Evolutionary conservation across 1,140 invertebrate species (phyloP), one percentile per base, ranked within the genome.

Genomic region (Parapsyche elsis): DNA sequence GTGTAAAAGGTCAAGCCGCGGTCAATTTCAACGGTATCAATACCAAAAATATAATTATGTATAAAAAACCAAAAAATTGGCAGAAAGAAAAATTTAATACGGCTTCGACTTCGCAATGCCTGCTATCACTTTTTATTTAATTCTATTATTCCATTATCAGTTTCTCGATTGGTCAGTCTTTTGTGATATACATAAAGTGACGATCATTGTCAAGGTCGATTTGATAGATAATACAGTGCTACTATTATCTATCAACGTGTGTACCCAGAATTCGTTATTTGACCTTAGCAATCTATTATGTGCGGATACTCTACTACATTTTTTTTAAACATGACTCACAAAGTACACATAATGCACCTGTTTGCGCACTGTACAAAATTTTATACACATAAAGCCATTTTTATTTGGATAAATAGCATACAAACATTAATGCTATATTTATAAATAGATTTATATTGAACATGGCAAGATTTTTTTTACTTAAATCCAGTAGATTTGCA

Each of bases 151-250:
- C 4, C 12, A 16, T 53, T 53, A 53, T 53, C 49, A 53, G 2
- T 12, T 53, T 53, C 16, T 53, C 10, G 16, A 53, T 53, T 53
- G 49, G 49, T 16, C 12, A 53, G 12, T 16, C 12, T 38, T 38
- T 38, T 38, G n/a, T n/a, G n/a, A n/a, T 38, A 57, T 1, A 57
- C 5, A 16, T 10, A 1, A 21, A 38, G 2, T 46, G n/a, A 19
- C 30, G 71, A 71, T 78, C 76, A 78, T 71, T 78, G 76, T 53
- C 76, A 78, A 78, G 76, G 76, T 71, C 76, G 61, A 78, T 49
- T 78, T 78, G 76, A 78, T 78, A 71, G 45, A 71, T 46, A 71
- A 71, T 71, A 71, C 49, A 49, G 73, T 46, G 24, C 23, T 16
- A 75, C 67, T 5, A 73, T 45, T 23, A 75, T 57, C 53, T 57